Percentiles rank a stretch among this genome's conserved stretches.
phyloP scores from a whole-genome alignment of 1,140 invertebrate genomes.

The Lepidurus couesii region DNA sequence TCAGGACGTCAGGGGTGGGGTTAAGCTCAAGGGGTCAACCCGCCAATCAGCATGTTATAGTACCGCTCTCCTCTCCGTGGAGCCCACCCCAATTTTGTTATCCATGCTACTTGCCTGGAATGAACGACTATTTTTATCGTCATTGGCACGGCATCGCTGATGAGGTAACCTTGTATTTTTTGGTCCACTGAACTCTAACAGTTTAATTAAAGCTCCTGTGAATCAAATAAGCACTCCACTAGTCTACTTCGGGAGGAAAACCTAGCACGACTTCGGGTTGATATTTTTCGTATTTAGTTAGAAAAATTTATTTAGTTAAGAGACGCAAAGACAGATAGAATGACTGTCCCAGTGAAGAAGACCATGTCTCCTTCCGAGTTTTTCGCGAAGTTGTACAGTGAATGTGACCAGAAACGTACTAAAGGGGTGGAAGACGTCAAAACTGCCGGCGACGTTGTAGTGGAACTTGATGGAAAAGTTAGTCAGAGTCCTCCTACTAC shows the following conservation, averaged over 20 bases:
- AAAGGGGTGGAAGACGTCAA: background rate
- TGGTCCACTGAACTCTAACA: background rate
- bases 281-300: background rate
- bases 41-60: background rate
- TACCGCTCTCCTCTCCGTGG: slow-evolving; percentile 7
- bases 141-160: slow-evolving; percentile 17
- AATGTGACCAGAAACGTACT: slow-evolving; percentile 8
- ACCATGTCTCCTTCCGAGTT: slow-evolving; percentile 35
- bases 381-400: slow-evolving; percentile 35
- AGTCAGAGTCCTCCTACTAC: background rate
- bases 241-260: too few species aligned
- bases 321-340: background rate
- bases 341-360: slow-evolving; percentile 27
- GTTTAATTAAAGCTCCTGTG: background rate
- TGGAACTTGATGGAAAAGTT: background rate
- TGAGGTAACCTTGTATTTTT: background rate
- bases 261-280: too few species aligned
- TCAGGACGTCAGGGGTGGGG: background rate
- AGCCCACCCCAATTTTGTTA: slow-evolving; percentile 18
- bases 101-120: slow-evolving; percentile 11
- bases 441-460: background rate
- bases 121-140: slow-evolving; percentile 22
- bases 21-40: slow-evolving; percentile 17
- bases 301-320: background rate
- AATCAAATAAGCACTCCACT: too few species aligned